Evolutionary conservation across 30 jellyfish, hydroid and myxozoan species (phyloP), one percentile per base, ranked within the genome.

Genomic region (Aurelia aurita complex sp. Pacific): DNA sequence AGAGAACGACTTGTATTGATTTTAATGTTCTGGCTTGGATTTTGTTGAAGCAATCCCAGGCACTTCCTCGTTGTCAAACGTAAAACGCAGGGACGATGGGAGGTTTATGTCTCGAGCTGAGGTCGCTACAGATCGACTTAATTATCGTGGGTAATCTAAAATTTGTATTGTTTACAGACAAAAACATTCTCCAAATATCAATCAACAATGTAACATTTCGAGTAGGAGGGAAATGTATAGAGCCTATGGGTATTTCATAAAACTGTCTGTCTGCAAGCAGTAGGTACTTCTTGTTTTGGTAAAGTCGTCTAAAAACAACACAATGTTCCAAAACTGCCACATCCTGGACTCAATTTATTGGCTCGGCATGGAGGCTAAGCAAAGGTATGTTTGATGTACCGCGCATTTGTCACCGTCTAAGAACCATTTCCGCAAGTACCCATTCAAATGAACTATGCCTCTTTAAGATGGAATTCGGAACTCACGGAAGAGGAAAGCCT

Each of bases 361-460:
- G 60, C 85, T 29, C 93, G 69, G 93, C 93, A 84, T 84, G 93
- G 93, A 84, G 93, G 93, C 93, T 84, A 71, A 38, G 87, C 68
- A 59, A 19, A 33, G 68, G 69, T 53, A 69, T 73, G 64, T 81
- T 73, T 51, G 73, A 67, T 46, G 79, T 36, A 52, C 87, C 93
- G 93, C 93, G 77, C 51, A 73, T 52, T 84, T 74, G 53, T 84
- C 76, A 74, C 73, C 60, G 87, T 84, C 86, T 81, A 80, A 73
- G 85, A 23, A 74, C 72, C 34, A 74, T 74, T 84, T 84, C 93
- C 93, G 93, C 85, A 84, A 81, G 74, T 84, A 59, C 64, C 66
- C 54, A 73, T 73, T 74, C 73, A 84, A 36, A 23, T 12, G 65
- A 46, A 74, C 86, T 84, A 74, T 61, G 82, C 73, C 83, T 19